Evolutionary conservation across 2,888 invertebrate species (phyloP), one percentile per base, ranked within the genome.

Genomic region (Hyposoter dolosus): DNA sequence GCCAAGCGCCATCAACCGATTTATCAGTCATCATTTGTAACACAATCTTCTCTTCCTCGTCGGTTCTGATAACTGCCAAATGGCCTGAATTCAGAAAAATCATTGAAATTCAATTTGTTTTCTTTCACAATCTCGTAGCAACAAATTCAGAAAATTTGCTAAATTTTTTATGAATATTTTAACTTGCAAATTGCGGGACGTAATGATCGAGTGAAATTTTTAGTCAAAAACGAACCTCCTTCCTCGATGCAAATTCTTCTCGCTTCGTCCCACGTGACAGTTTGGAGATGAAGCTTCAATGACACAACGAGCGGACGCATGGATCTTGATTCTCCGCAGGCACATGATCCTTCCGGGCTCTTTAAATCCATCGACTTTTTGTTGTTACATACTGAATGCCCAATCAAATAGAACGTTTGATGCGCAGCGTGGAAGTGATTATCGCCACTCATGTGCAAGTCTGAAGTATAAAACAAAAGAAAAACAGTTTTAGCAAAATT

Each of bases 21-120:
- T 75, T 75, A 43, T 79, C 88, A 12, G 32, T 50, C 74, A 88
- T 76, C 50, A 87, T 75, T 19, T 80, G 69, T 17, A 81, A 3
- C n/a, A 89, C 69, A 17, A 87, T 56, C 56, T 85, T 87, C 63
- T 88, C 89, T 71, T 89, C 89, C 15, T 78, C 76, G 17, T 83
- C 83, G 23, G 86, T 82, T 50, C 86, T 84, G 47, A 89, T 85
- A 9, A 88, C 60, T 3, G 80, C 85, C 60, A 87, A 83, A 32
- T 88, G 86, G 76, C 81, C 88, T 88, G 72, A 10, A 63, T 63
- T 40, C 4, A 9, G 7, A 56, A 68, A 19, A 68, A 60, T 60
- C 1, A 60, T 28, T 12, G 4, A 28, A 28, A 60, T 60, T 28
- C 5, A 28, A 60, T 28, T 47, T 56, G 10, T 23, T 12, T 6